phyloP scores from a whole-genome alignment of 2,113 vertebrate genomes.

The Antechinus stuartii region DNA sequence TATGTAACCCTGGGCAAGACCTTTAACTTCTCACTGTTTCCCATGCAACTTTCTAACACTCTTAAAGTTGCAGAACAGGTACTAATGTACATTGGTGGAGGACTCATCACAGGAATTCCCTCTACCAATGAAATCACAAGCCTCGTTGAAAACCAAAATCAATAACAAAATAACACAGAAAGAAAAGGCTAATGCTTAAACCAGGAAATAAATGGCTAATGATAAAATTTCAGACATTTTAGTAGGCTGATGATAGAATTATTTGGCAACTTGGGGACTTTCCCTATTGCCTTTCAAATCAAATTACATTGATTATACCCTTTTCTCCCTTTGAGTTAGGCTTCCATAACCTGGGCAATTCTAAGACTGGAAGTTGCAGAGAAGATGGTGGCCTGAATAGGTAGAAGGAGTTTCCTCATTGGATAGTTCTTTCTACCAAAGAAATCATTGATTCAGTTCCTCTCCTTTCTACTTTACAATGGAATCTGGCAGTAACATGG shows the following conservation, averaged over 20 bases:
- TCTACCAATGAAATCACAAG: not conserved
- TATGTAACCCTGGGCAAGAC: not conserved
- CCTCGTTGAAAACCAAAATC: not conserved
- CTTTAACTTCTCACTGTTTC: not conserved
- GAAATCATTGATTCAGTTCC: not conserved
- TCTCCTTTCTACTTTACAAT: not conserved
- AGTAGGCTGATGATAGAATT: not conserved
- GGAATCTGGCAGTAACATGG: not conserved
- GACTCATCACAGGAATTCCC: not conserved
- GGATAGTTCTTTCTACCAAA: not conserved
- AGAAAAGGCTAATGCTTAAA: not conserved
- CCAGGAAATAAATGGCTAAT: not conserved
- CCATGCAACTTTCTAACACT: not conserved
- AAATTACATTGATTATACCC: not conserved
- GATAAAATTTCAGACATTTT: not conserved
- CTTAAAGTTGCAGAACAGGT: not conserved
- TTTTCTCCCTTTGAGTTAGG: not conserved
- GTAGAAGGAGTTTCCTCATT: not conserved
- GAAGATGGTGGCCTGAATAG: not conserved
- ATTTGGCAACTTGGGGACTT: not conserved
- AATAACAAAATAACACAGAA: not conserved
- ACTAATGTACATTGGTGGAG: not conserved
- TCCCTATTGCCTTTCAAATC: not conserved
- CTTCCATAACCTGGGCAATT: not conserved
- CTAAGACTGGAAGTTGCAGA: not conserved